Conservation (phyloP, 2,797 vertebrate genomes). For the Melanotaenia parkinsoni region DNA sequence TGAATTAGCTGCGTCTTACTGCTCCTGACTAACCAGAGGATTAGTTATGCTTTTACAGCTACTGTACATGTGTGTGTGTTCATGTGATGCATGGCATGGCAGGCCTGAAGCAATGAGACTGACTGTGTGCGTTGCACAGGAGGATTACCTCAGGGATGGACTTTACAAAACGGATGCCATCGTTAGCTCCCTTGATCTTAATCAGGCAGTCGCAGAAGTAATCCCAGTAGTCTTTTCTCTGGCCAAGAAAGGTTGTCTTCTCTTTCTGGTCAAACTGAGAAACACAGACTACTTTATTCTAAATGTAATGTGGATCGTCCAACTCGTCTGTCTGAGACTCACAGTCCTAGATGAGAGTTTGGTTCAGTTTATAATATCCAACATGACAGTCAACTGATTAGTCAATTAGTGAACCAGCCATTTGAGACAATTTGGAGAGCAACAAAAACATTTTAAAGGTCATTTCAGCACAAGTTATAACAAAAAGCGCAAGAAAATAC, state of each 20-base stretch:
- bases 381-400: neutral
- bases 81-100: constrained; percentile 33
- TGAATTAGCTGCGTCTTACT: constrained; percentile 49
- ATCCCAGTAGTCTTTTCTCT: constrained; percentile 97
- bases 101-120: neutral
- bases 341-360: neutral
- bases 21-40: constrained; percentile 45
- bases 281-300: constrained; percentile 21
- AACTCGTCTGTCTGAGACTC: neutral
- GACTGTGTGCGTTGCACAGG: constrained; percentile 28
- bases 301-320: neutral
- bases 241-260: constrained; percentile 92
- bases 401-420: neutral
- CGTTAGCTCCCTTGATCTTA: constrained; percentile 95
- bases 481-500: no score
- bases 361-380: neutral
- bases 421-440: neutral
- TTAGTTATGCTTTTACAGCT: constrained; percentile 54
- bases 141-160: constrained; percentile 93
- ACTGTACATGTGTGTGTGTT: constrained; percentile 30
- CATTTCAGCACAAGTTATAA: no score
- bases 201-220: constrained; percentile 95
- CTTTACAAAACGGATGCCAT: constrained; percentile 97
- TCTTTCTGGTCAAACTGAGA: constrained; percentile 96
- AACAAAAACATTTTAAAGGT: neutral